Evolutionary conservation across 2,888 invertebrate genomes (phyloP).

Genomic region (Trichacis sp.): DNA sequence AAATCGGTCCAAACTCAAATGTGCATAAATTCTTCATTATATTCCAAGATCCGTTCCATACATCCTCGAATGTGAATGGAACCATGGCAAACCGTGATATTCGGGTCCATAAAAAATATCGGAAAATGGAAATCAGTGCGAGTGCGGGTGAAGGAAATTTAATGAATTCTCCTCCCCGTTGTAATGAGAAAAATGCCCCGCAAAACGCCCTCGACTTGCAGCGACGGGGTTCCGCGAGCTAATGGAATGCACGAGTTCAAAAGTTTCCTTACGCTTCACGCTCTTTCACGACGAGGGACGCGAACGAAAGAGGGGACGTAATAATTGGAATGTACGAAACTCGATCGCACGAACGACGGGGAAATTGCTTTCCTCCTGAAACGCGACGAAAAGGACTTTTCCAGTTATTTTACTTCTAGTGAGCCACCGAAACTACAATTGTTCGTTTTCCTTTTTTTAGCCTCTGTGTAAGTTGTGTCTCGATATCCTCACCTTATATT

Average conservation of each 20-base stretch:
- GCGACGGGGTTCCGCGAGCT: not conserved
- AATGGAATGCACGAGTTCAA: constrained; percentile 2
- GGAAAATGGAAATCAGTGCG: too few relatives aligned
- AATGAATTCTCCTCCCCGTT: too few relatives aligned
- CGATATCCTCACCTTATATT: constrained; percentile 14
- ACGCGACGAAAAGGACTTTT: not conserved
- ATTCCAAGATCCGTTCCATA: too few relatives aligned
- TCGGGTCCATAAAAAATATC: too few relatives aligned
- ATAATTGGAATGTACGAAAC: constrained; percentile 21
- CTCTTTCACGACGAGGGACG: constrained; percentile 13
- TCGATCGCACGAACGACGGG: constrained; percentile 1
- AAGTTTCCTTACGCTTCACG: not conserved
- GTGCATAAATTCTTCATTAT: too few relatives aligned
- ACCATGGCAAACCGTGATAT: too few relatives aligned
- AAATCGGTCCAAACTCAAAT: too few relatives aligned
- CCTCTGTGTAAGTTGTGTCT: constrained; percentile 11
- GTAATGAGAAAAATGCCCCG: too few relatives aligned
- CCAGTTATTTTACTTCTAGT: constrained; percentile 1
- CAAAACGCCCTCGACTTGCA: too few relatives aligned
- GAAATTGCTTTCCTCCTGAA: not conserved
- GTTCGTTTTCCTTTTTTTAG: not conserved
- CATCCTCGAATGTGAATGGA: too few relatives aligned
- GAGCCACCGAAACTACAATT: not conserved
- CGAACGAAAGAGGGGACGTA: constrained; percentile 18
- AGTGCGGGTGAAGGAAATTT: too few relatives aligned